Evolutionary conservation across 2,888 invertebrate genomes (phyloP).

Genomic region (Liopterus haemorrhoidalis): DNA sequence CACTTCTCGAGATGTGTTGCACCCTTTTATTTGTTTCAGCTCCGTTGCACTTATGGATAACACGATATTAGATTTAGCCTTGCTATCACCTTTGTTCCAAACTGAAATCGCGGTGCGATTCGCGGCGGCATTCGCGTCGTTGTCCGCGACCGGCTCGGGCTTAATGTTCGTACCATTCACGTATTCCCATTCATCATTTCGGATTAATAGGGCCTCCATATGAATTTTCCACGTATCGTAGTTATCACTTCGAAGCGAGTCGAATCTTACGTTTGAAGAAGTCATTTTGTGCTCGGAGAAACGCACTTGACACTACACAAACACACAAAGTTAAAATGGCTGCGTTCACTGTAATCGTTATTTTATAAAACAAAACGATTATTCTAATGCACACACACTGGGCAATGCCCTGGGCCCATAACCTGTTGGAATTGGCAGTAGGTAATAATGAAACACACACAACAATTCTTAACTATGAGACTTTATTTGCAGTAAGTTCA

Average conservation of each 20-base stretch:
- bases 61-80: constrained; percentile 2
- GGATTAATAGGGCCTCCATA: constrained; percentile 8
- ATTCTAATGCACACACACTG: too few species aligned
- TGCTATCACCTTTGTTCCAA: background rate
- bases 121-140: too few species aligned
- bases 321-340: too few species aligned
- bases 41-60: constrained; percentile 24
- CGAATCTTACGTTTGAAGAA: background rate
- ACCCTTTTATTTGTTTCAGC: constrained; percentile 32
- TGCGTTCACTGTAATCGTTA: too few species aligned
- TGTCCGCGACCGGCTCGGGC: background rate
- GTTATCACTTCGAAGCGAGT: constrained; percentile 1
- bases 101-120: background rate
- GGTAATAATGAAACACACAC: too few species aligned
- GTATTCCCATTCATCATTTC: constrained; percentile 8
- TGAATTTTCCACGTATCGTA: constrained; percentile 11
- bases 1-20: constrained; percentile 32
- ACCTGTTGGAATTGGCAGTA: too few species aligned
- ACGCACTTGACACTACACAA: background rate
- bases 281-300: background rate
- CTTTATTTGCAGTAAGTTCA: too few species aligned
- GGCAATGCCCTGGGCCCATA: too few species aligned
- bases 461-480: too few species aligned
- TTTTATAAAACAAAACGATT: too few species aligned
- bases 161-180: too few species aligned